phyloP scores from a whole-genome alignment of 1,140 invertebrate species.

The Meloidogyne exigua region DNA sequence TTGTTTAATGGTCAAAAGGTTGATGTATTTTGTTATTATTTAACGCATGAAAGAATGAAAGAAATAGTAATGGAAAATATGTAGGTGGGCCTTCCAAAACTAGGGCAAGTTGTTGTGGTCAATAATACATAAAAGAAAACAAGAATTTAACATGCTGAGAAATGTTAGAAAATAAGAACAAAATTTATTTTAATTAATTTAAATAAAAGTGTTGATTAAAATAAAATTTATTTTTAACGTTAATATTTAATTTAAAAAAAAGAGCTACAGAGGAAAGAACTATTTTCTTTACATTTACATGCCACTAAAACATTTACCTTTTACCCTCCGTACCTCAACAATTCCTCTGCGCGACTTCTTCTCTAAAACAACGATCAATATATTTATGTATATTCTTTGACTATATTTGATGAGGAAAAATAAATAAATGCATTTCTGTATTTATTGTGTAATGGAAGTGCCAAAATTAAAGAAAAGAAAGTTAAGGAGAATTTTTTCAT shows the following conservation, averaged over 20 bases:
- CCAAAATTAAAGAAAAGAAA: neutral
- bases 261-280: no score
- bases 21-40: neutral
- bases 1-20: conserved; percentile 1
- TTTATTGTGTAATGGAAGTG: neutral
- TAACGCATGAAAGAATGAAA: neutral
- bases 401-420: neutral
- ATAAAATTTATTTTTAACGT: no score
- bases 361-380: neutral
- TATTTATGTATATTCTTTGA: neutral
- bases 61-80: neutral
- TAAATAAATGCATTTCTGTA: neutral
- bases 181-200: neutral
- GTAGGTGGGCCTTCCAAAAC: neutral
- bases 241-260: no score
- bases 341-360: neutral
- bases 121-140: neutral
- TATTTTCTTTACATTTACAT: neutral
- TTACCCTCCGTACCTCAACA: neutral
- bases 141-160: neutral
- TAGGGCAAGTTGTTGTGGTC: conserved; percentile 4
- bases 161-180: neutral
- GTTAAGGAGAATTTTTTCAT: no score
- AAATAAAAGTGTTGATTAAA: neutral
- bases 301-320: neutral